Base-by-base conservation (phyloP, 2,888 invertebrate genomes). In the Nemotelus pantherinus region DNA sequence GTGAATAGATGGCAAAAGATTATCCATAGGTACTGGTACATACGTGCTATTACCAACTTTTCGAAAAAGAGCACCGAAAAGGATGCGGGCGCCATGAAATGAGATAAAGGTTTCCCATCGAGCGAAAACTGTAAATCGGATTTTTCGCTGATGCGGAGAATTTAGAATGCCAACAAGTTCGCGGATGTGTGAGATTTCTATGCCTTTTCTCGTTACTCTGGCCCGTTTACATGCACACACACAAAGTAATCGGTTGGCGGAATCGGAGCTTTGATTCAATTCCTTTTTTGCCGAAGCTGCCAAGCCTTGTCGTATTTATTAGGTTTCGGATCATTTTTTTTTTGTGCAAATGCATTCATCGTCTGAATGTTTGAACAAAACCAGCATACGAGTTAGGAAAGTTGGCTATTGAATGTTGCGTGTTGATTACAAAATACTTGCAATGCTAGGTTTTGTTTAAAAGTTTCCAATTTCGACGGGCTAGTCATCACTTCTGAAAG, bases 121-220 rank as follows among this genome's bases (percentile, higher is more conserved):
- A 60, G 60, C 60, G 60, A 60, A 60, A 60, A 60, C 60, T 60
- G 60, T 60, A 60, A 60, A 60, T 60, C 60, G 39, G 60, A 60
- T 60, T 60, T 60, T 60, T 41, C 60, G 60, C 60, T 60, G 60
- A 60, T 60, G 60, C 60, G 5, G 60, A 60, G 60, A 60, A 43
- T 60, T 60, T 60, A 60, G 60, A 60, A 60, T 60, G 60, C 60
- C 60, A 60, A 60, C 60, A 60, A 60, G 60, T 60, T 60, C 60
- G 41, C 60, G 60, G 60, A 60, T 60, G 60, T 60, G 41, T 60
- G 60, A 60, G 60, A 60, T 60, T 60, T 41, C 60, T 10, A 7
- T 60, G 41, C 41, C 60, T 7, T 60, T 41, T 60, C 39, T 41
- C n/a, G 5, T 50, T 50, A 50, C 50, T 7, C 50, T 7, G 9